Percentiles rank a stretch among this genome's conserved stretches.
Evolutionary conservation across 2,888 invertebrate genomes (phyloP).

Genomic region (Arrhopalites spinosus): DNA sequence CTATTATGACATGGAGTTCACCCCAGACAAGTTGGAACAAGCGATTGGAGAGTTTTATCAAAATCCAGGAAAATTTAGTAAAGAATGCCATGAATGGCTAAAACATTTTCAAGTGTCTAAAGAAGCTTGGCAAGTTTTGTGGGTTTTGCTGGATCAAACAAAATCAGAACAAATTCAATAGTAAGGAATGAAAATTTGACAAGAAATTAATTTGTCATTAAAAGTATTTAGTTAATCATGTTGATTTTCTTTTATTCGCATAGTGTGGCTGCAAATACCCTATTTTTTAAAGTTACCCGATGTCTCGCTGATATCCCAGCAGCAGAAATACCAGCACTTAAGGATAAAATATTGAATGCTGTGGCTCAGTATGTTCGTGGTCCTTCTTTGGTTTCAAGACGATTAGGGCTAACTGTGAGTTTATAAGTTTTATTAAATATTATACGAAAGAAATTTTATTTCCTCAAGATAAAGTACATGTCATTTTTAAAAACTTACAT

Average conservation of each 20-base stretch:
- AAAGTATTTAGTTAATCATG: too few relatives aligned
- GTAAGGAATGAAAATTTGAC: neutral
- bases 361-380: conserved; percentile 52
- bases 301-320: conserved; percentile 52
- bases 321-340: conserved; percentile 46
- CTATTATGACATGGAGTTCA: conserved; percentile 50
- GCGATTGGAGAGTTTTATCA: conserved; percentile 54
- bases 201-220: too few relatives aligned
- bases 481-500: neutral
- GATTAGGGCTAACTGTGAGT: conserved; percentile 51
- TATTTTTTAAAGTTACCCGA: conserved; percentile 52
- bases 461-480: too few relatives aligned
- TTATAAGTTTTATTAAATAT: conserved; percentile 8
- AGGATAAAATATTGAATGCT: conserved; percentile 48
- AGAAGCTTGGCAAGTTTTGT: conserved; percentile 55
- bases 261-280: conserved; percentile 34
- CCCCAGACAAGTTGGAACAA: conserved; percentile 52
- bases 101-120: conserved; percentile 52
- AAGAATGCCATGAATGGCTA: conserved; percentile 55
- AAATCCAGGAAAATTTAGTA: conserved; percentile 49
- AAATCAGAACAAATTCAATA: conserved; percentile 53
- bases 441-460: neutral
- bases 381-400: conserved; percentile 50
- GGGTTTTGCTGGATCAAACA: conserved; percentile 48
- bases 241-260: too few relatives aligned